phyloP scores from a whole-genome alignment of 2,113 vertebrate species.

The Elephantulus edwardii region DNA sequence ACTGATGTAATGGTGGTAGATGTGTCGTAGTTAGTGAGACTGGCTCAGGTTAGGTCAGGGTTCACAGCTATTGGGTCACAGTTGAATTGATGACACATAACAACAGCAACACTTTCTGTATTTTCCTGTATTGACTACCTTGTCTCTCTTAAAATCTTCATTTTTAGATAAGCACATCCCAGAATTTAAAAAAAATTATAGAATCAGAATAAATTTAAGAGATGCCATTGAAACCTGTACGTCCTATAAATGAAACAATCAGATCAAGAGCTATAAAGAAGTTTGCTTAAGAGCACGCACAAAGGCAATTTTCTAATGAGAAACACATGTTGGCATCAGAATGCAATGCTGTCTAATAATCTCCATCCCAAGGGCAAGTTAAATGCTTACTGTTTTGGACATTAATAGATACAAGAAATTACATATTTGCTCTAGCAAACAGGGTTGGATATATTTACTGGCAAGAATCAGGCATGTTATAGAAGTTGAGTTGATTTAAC shows the following conservation, averaged over 20 bases:
- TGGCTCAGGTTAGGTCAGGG: too few relatives aligned
- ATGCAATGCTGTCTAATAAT: background rate
- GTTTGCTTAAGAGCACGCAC: background rate
- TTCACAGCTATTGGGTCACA: too few relatives aligned
- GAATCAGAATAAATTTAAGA: background rate
- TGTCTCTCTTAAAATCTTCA: background rate
- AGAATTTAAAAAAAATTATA: background rate
- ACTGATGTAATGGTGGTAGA: too few relatives aligned
- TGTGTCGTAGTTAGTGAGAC: too few relatives aligned
- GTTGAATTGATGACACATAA: too few relatives aligned
- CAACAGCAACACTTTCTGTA: background rate
- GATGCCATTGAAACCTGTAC: background rate
- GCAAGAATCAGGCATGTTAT: background rate
- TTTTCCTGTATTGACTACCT: background rate
- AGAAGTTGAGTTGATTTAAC: background rate
- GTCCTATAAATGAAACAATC: background rate
- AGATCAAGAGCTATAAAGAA: background rate
- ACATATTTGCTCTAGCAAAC: background rate
- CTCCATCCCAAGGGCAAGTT: background rate
- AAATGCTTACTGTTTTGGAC: background rate
- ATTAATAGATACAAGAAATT: background rate
- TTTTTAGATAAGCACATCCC: background rate
- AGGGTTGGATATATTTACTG: conserved; percentile 2
- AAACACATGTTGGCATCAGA: background rate
- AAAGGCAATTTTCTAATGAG: background rate